These are phyloP conservation scores for Calliopum simillimum DNA, from an alignment of 2,888 invertebrate species.

Conservation along the genomic window DNA sequence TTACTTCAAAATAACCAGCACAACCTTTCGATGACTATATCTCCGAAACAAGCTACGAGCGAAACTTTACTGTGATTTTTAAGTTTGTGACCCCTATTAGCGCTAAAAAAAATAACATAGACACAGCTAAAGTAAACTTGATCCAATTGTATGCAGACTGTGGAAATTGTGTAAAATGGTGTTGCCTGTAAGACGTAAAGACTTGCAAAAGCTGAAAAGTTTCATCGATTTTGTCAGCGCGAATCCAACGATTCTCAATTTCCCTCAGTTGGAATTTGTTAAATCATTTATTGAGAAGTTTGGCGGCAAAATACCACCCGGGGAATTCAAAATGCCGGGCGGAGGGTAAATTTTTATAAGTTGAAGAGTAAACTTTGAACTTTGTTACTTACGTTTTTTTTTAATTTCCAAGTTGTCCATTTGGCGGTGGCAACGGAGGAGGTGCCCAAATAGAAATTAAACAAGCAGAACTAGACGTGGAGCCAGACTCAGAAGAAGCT, in stretches of 20 bases:
- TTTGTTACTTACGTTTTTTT: conserved; percentile 12
- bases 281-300: conserved; percentile 81
- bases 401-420: conserved; percentile 61
- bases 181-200: conserved; percentile 74
- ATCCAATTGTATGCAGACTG: too few species aligned
- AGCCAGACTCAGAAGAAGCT: conserved; percentile 55
- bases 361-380: background rate
- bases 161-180: conserved; percentile 61
- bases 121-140: too few species aligned
- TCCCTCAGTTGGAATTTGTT: conserved; percentile 82
- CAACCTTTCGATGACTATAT: too few species aligned
- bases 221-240: conserved; percentile 78
- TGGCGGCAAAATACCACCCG: conserved; percentile 77
- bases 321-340: conserved; percentile 66
- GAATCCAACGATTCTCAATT: conserved; percentile 79
- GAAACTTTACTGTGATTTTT: too few species aligned
- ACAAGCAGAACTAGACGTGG: conserved; percentile 49
- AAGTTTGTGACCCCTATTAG: too few species aligned
- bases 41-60: too few species aligned
- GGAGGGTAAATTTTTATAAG: conserved; percentile 55
- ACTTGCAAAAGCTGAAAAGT: conserved; percentile 76
- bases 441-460: conserved; percentile 36
- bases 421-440: conserved; percentile 51
- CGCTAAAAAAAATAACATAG: too few species aligned
- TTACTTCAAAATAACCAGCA: too few species aligned